phyloP scores from a whole-genome alignment of 2,888 invertebrate genomes.

The Tryphoninae sp. region DNA sequence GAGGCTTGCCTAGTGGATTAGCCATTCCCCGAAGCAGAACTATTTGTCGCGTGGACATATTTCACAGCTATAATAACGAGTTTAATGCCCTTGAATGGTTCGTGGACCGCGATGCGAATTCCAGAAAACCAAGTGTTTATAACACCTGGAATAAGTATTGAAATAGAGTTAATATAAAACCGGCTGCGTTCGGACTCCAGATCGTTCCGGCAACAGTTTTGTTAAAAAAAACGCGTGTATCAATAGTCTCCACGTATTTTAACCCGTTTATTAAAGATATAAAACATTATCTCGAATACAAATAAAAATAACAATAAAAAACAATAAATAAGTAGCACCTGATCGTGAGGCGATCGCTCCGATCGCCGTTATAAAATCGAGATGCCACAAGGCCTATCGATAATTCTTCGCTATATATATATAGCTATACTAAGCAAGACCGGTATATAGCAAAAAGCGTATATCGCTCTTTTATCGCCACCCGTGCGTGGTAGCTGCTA shows the following conservation, averaged over 20 bases:
- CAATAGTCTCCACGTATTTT: constrained; percentile 32
- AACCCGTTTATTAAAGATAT: constrained; percentile 35
- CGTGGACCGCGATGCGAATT: constrained; percentile 42
- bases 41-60: constrained; percentile 4
- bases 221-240: constrained; percentile 3
- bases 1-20: background rate
- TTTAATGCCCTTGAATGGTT: constrained; percentile 33
- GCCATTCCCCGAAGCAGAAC: background rate
- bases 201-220: constrained; percentile 51
- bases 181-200: constrained; percentile 47
- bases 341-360: constrained; percentile 26
- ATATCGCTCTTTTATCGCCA: constrained; percentile 19
- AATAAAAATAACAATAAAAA: constrained; percentile 25
- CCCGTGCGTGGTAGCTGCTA: constrained; percentile 1
- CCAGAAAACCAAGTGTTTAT: constrained; percentile 55
- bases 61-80: constrained; percentile 30
- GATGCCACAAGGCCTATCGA: constrained; percentile 43
- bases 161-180: constrained; percentile 56
- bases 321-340: constrained; percentile 41
- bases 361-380: constrained; percentile 54
- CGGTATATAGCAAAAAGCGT: constrained; percentile 23
- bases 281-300: constrained; percentile 17
- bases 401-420: constrained; percentile 30
- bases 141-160: constrained; percentile 47
- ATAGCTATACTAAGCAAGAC: constrained; percentile 34